Evolutionary conservation across 2,888 invertebrate species (phyloP).

Genomic region (Seira musarum): DNA sequence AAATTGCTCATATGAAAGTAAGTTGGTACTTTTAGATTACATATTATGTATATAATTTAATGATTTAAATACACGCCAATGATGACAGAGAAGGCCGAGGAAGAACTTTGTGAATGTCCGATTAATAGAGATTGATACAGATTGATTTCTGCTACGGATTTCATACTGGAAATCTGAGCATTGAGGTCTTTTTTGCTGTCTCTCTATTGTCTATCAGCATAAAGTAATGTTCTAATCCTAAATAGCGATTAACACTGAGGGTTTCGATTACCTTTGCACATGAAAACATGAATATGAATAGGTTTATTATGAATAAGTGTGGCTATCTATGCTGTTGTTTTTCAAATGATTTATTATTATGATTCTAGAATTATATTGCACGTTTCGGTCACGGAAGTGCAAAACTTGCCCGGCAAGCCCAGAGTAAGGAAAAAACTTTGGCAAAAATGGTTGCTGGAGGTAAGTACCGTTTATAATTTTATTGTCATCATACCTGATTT

Average conservation of each 20-base stretch:
- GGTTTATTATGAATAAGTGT: too few species aligned
- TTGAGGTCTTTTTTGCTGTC: constrained; percentile 24
- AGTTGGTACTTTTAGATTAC: neutral
- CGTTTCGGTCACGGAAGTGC: constrained; percentile 99
- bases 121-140: constrained; percentile 38
- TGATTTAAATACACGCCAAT: constrained; percentile 20
- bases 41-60: neutral
- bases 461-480: too few species aligned
- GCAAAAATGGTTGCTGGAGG: constrained; percentile 97
- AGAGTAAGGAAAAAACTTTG: constrained; percentile 99
- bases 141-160: neutral
- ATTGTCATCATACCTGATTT: too few species aligned
- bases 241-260: constrained; percentile 52
- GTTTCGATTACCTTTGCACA: too few species aligned
- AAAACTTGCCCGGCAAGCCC: constrained; percentile 98
- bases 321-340: too few species aligned
- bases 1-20: constrained; percentile 99
- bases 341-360: neutral
- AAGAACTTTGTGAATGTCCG: constrained; percentile 40
- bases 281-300: too few species aligned
- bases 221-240: constrained; percentile 51
- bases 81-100: constrained; percentile 64
- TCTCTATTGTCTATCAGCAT: constrained; percentile 2
- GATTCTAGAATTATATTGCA: constrained; percentile 92
- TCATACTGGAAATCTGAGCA: neutral